Percentiles rank a stretch among this genome's conserved stretches.
phyloP scores from a whole-genome alignment of 2,888 invertebrate species.

The Perdita meconis region DNA sequence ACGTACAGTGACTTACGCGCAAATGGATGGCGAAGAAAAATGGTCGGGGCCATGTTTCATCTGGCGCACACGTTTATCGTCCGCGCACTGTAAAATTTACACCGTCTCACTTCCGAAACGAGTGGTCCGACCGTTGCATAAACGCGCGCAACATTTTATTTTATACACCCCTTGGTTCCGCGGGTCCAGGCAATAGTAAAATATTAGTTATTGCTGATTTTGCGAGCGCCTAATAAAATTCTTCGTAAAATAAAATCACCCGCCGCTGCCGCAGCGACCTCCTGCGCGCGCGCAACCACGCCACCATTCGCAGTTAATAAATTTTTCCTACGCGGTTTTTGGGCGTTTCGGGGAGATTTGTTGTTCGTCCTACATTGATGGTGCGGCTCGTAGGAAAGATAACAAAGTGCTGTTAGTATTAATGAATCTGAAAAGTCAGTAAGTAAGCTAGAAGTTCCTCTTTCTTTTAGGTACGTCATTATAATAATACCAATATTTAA shows the following conservation, averaged over 20 bases:
- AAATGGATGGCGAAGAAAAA: constrained; percentile 71
- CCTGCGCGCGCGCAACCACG: not conserved
- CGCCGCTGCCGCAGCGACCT: constrained; percentile 21
- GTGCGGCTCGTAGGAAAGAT: constrained; percentile 31
- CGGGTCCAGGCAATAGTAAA: constrained; percentile 67
- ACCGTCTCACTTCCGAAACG: constrained; percentile 76
- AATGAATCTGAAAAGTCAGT: too few species aligned
- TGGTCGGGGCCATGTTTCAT: constrained; percentile 72
- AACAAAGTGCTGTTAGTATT: not conserved
- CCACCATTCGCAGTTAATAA: constrained; percentile 79
- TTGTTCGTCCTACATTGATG: constrained; percentile 69
- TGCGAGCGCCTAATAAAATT: constrained; percentile 77
- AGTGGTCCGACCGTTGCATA: constrained; percentile 69
- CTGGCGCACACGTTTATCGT: constrained; percentile 74
- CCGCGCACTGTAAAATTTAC: constrained; percentile 76
- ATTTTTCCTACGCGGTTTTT: constrained; percentile 74
- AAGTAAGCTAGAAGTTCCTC: too few species aligned
- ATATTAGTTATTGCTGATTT: constrained; percentile 78
- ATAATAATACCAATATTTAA: too few species aligned
- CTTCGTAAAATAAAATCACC: constrained; percentile 74
- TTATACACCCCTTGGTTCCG: constrained; percentile 61
- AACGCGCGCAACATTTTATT: constrained; percentile 76
- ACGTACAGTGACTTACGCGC: constrained; percentile 52
- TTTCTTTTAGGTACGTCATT: too few species aligned
- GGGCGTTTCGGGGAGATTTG: constrained; percentile 68